Conservation (phyloP, 2,113 vertebrate genomes). For the Brachionichthys hirsutus region DNA sequence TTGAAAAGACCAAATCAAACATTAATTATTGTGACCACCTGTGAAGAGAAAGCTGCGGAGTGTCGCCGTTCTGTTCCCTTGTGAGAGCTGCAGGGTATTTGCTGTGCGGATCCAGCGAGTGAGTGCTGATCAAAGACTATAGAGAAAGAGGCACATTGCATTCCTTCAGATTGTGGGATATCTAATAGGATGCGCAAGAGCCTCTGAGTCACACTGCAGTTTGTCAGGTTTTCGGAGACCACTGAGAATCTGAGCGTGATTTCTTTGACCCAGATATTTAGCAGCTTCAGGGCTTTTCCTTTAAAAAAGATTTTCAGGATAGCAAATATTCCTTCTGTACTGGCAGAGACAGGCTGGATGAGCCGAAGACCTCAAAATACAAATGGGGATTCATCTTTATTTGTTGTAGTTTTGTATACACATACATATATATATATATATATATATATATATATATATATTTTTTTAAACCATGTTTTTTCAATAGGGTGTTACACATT, state of each 20-base stretch:
- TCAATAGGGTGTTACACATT: too few relatives aligned
- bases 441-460: too few relatives aligned
- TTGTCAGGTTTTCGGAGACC: slow-evolving; percentile 55
- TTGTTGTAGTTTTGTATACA: too few relatives aligned
- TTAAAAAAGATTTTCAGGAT: slow-evolving; percentile 48
- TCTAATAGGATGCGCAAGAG: slow-evolving; percentile 56
- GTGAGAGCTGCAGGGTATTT: slow-evolving; percentile 38
- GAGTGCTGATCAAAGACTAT: slow-evolving; percentile 45
- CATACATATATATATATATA: too few relatives aligned
- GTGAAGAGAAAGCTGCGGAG: slow-evolving; percentile 41
- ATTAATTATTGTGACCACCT: slow-evolving; percentile 73
- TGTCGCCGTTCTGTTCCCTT: slow-evolving; percentile 53
- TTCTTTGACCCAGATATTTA: slow-evolving; percentile 73
- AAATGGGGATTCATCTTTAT: too few relatives aligned
- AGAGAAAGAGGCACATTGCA: slow-evolving; percentile 59
- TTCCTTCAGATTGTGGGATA: slow-evolving; percentile 60
- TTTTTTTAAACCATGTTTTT: too few relatives aligned
- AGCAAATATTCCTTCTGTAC: slow-evolving; percentile 21
- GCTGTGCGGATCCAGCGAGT: slow-evolving; percentile 24
- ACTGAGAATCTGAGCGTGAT: slow-evolving; percentile 41
- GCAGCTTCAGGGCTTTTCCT: slow-evolving; percentile 43
- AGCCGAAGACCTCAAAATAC: background rate
- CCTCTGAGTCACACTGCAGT: slow-evolving; percentile 33
- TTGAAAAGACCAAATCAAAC: slow-evolving; percentile 67
- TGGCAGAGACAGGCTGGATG: slow-evolving; percentile 21